Percentiles rank a stretch among this genome's conserved stretches.
phyloP scores from a whole-genome alignment of 2,888 invertebrate species.

The Diarsia mendica region DNA sequence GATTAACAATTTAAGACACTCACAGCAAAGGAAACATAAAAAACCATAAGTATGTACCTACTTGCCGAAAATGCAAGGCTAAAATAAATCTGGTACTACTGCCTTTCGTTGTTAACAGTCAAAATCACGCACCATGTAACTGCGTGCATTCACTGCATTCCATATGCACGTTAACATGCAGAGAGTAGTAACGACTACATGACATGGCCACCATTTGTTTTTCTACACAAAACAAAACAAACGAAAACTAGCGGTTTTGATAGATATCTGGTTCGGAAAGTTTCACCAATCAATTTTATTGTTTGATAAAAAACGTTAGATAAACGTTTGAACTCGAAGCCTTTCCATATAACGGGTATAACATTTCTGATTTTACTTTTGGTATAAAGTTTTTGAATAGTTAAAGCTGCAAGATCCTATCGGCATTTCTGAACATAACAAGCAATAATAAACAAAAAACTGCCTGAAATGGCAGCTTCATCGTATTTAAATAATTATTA shows the following conservation, averaged over 20 bases:
- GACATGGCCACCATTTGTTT: slow-evolving; percentile 39
- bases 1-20: background rate
- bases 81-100: slow-evolving; percentile 27
- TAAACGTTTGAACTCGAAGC: slow-evolving; percentile 4
- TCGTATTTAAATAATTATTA: background rate
- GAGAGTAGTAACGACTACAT: slow-evolving; percentile 25
- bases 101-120: slow-evolving; percentile 18
- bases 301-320: slow-evolving; percentile 37
- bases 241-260: slow-evolving; percentile 17
- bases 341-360: background rate
- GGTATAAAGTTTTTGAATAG: background rate
- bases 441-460: background rate
- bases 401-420: background rate
- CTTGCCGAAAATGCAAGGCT: background rate
- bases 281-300: slow-evolving; percentile 44
- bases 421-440: background rate
- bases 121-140: slow-evolving; percentile 51
- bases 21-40: background rate
- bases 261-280: slow-evolving; percentile 51
- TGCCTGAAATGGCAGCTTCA: background rate
- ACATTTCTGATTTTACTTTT: slow-evolving; percentile 25
- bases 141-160: slow-evolving; percentile 43
- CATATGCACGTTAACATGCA: slow-evolving; percentile 26
- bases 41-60: background rate
- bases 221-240: slow-evolving; percentile 40